Conservation (phyloP, 2,113 vertebrate genomes). For the Mobula hypostoma region DNA sequence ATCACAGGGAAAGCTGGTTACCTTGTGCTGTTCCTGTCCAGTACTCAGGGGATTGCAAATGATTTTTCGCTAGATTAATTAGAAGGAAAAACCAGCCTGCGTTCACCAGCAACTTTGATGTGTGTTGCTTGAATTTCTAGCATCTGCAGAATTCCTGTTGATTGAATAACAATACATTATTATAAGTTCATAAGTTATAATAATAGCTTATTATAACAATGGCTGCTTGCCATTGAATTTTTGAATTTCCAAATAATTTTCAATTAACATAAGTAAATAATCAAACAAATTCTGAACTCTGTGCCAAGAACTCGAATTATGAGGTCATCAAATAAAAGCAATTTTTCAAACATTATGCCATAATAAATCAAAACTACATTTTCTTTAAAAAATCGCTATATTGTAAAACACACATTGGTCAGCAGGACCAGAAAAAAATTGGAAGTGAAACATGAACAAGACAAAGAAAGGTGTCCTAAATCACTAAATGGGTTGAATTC, state of each 20-base stretch:
- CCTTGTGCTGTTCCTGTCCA: neutral
- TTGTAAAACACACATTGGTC: neutral
- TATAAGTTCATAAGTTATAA: too few species aligned
- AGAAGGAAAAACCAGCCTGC: neutral
- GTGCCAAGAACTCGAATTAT: neutral
- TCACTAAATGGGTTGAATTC: neutral
- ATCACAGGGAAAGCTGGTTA: neutral
- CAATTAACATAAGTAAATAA: neutral
- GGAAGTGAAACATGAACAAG: neutral
- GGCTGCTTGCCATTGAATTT: neutral
- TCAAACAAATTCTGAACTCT: neutral
- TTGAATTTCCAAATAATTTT: neutral
- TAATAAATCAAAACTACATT: neutral
- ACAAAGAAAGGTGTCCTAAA: neutral
- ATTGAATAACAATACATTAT: too few species aligned
- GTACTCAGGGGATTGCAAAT: neutral
- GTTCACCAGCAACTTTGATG: too few species aligned
- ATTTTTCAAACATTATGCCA: neutral
- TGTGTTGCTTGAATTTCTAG: too few species aligned
- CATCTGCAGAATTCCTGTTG: too few species aligned
- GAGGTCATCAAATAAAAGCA: neutral
- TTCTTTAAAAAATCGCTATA: neutral
- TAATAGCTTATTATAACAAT: too few species aligned
- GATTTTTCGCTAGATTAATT: neutral
- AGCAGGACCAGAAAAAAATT: neutral